Evolutionary conservation across 2,888 invertebrate species (phyloP).

Genomic region (Diplolepis rosae): DNA sequence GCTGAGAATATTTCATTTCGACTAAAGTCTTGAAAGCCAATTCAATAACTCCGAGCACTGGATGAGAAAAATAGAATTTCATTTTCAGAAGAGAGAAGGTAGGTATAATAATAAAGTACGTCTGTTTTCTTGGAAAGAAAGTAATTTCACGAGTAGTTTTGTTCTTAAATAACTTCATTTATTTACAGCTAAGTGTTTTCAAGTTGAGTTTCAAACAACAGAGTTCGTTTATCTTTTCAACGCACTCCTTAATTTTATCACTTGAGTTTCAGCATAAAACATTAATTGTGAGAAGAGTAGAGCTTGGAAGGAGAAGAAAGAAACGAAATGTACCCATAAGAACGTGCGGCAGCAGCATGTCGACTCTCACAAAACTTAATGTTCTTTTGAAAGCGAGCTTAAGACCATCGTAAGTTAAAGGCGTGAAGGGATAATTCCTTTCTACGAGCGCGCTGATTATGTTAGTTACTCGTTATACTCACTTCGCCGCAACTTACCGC

Average conservation of each 20-base stretch:
- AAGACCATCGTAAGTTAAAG: slow-evolving; percentile 29
- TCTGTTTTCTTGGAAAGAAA: not conserved
- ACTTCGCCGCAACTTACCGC: slow-evolving; percentile 24
- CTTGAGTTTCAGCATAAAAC: slow-evolving; percentile 21
- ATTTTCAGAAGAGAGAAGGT: too few relatives aligned
- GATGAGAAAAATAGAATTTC: too few relatives aligned
- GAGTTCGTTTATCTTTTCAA: slow-evolving; percentile 23
- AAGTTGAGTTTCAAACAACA: slow-evolving; percentile 6
- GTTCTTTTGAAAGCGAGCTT: slow-evolving; percentile 31
- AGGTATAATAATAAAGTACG: too few relatives aligned
- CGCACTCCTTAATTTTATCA: slow-evolving; percentile 30
- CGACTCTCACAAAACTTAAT: slow-evolving; percentile 28
- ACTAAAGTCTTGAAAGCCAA: too few relatives aligned
- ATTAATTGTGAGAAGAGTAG: slow-evolving; percentile 21
- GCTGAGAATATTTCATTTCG: too few relatives aligned
- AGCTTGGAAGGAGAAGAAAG: slow-evolving; percentile 10
- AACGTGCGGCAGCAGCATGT: slow-evolving; percentile 28
- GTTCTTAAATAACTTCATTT: not conserved
- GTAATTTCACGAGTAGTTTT: slow-evolving; percentile 18
- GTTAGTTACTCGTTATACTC: slow-evolving; percentile 31
- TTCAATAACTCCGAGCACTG: too few relatives aligned
- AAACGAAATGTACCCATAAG: not conserved
- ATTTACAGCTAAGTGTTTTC: not conserved
- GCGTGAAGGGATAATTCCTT: slow-evolving; percentile 27
- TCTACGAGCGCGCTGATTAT: slow-evolving; percentile 30